Evolutionary conservation across 2,797 vertebrate species (phyloP).

Genomic region (Rhinoraja longicauda): DNA sequence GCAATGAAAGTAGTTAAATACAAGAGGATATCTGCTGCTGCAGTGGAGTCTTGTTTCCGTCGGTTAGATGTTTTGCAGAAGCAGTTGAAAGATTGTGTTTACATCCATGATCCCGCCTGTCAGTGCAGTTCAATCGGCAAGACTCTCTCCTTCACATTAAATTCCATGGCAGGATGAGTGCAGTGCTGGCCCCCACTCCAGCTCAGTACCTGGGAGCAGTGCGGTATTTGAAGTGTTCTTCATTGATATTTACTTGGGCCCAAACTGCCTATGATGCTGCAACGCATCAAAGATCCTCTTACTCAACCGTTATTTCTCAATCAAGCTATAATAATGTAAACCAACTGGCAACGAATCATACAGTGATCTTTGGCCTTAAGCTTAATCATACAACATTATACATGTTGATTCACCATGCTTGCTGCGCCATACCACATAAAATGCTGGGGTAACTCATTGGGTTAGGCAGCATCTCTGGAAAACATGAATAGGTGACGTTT

Average conservation of each 20-base stretch:
- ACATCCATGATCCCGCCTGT: not conserved
- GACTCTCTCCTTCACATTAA: not conserved
- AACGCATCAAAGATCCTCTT: not conserved
- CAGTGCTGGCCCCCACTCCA: not conserved
- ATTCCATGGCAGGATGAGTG: not conserved
- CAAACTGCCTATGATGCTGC: not conserved
- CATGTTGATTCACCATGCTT: not conserved
- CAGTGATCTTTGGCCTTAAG: too few species aligned
- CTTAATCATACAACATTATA: too few species aligned
- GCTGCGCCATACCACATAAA: not conserved
- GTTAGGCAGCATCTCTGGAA: too few species aligned
- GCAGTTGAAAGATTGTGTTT: not conserved
- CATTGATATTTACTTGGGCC: not conserved
- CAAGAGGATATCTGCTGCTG: not conserved
- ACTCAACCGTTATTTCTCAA: not conserved
- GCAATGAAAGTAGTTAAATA: too few species aligned
- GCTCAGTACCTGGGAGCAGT: not conserved
- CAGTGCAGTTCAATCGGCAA: not conserved
- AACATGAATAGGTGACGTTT: too few species aligned
- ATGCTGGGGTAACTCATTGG: too few species aligned
- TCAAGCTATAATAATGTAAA: too few species aligned
- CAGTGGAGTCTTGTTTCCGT: not conserved
- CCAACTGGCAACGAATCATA: too few species aligned
- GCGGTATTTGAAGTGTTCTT: not conserved
- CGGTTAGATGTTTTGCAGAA: not conserved